These are phyloP conservation scores for Stegophylla sp. DNA, from an alignment of 2,888 invertebrate species.

Conservation along the genomic window DNA sequence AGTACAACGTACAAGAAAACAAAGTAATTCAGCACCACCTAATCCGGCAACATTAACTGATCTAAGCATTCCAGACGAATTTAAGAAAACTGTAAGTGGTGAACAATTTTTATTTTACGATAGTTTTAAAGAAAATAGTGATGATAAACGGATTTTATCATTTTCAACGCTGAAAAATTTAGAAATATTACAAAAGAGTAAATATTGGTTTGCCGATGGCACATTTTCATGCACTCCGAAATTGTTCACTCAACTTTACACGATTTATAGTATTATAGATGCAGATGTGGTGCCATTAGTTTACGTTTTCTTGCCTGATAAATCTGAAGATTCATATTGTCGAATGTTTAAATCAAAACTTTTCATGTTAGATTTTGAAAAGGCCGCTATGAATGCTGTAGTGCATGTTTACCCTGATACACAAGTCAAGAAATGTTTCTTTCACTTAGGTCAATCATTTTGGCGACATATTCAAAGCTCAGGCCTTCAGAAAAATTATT, in stretches of 20 bases:
- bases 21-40: neutral
- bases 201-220: conserved; percentile 2
- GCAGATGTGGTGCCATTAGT: neutral
- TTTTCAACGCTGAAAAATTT: conserved; percentile 5
- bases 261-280: neutral
- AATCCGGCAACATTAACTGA: neutral
- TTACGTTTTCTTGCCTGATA: neutral
- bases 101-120: conserved; percentile 9
- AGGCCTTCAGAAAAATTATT: neutral
- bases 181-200: too few relatives aligned
- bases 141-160: too few relatives aligned
- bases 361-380: conserved; percentile 2
- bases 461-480: neutral
- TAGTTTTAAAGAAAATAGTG: too few relatives aligned
- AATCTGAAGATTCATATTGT: neutral
- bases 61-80: neutral
- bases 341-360: neutral
- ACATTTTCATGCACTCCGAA: neutral
- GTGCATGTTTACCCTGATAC: neutral
- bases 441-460: neutral
- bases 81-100: neutral
- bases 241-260: conserved; percentile 9
- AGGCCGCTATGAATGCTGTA: neutral
- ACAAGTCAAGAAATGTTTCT: neutral
- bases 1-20: neutral